Evolutionary conservation across 1,140 invertebrate genomes (phyloP).

Genomic region (Drosophila oshimai): DNA sequence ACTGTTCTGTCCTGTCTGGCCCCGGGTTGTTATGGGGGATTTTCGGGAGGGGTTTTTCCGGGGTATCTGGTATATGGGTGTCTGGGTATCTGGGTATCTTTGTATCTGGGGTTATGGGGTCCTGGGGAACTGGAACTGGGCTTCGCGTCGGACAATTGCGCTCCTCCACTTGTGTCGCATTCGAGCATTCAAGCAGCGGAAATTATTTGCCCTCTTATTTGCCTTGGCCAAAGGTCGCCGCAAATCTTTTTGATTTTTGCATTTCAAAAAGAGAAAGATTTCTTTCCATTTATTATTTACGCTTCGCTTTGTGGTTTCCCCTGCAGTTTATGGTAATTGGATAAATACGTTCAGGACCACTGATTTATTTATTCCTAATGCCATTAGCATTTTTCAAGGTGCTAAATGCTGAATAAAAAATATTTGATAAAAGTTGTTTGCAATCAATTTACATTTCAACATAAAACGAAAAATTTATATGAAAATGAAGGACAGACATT

Average conservation of each 20-base stretch:
- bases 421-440: background rate
- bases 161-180: background rate
- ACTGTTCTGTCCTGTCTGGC: constrained; percentile 20
- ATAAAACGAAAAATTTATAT: no score
- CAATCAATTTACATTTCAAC: no score
- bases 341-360: constrained; percentile 1
- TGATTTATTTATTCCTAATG: background rate
- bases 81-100: background rate
- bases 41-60: background rate
- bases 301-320: background rate
- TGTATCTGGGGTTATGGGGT: background rate
- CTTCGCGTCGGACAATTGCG: background rate
- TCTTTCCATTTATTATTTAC: background rate
- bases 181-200: constrained; percentile 14
- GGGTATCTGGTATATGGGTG: background rate
- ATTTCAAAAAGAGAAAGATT: background rate
- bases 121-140: background rate
- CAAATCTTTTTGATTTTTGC: constrained; percentile 1
- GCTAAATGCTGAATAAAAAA: background rate
- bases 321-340: background rate
- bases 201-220: constrained; percentile 35
- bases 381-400: background rate
- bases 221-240: constrained; percentile 1
- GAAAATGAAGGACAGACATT: no score
- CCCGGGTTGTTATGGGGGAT: background rate